Evolutionary conservation across 1,140 invertebrate genomes (phyloP).

Genomic region (Proctacanthus coquilletti): DNA sequence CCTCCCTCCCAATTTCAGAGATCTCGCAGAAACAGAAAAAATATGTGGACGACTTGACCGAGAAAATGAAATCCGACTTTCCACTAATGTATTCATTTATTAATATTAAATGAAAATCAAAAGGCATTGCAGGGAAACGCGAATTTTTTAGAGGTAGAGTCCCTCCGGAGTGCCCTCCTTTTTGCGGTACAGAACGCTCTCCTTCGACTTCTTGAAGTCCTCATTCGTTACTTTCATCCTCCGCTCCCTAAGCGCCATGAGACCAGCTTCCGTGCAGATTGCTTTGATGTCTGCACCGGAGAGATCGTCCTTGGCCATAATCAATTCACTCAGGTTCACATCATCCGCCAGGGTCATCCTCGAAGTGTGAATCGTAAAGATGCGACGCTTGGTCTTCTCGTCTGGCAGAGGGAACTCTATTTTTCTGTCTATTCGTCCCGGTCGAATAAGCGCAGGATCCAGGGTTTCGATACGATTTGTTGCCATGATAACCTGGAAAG

Average conservation of each 20-base stretch:
- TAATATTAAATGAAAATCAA: too few relatives aligned
- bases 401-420: constrained; percentile 99
- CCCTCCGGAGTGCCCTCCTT: constrained; percentile 99
- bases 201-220: constrained; percentile 98
- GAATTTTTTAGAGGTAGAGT: constrained; percentile 79
- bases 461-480: constrained; percentile 99
- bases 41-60: too few relatives aligned
- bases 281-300: constrained; percentile 95
- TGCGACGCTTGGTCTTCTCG: constrained; percentile 96
- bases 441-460: constrained; percentile 95
- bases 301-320: constrained; percentile 99
- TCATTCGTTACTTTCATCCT: constrained; percentile 99
- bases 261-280: constrained; percentile 98
- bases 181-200: constrained; percentile 97
- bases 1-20: too few relatives aligned
- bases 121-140: too few relatives aligned
- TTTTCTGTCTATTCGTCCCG: constrained; percentile 97
- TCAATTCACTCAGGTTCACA: constrained; percentile 94
- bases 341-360: constrained; percentile 95
- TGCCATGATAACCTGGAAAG: constrained; percentile 88
- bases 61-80: too few relatives aligned
- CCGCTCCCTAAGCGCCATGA: constrained; percentile 92
- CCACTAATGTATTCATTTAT: too few relatives aligned
- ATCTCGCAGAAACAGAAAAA: too few relatives aligned
- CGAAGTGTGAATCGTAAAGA: constrained; percentile 97